Evolutionary conservation across 2,888 invertebrate species (phyloP), one percentile per base, ranked within the genome.

Genomic region (Parnassius glacialis): DNA sequence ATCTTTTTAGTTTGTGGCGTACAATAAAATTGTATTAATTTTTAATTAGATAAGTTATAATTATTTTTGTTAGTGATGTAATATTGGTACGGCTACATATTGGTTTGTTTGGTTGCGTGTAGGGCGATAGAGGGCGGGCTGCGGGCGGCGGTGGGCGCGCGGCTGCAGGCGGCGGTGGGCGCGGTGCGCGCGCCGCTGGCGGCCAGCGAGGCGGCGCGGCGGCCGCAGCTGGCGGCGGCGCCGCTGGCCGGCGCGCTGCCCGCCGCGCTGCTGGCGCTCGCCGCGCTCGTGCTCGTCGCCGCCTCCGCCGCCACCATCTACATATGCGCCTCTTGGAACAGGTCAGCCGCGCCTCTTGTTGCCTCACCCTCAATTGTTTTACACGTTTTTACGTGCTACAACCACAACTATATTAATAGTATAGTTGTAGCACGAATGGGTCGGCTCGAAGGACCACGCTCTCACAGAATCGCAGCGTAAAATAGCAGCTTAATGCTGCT

Each of bases 301-400:
- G 97, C 97, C 10, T 93, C 96, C 11, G 95, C 96, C 57, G 98
- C 97, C 9, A 97, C 98, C 55, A 94, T 97, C 58, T 98, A 98
- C 79, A 97, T 98, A 65, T 97, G 98, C 83, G 95, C 97, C 59
- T 97, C 97, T 1, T 98, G 98, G 97, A 96, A 97, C 61, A 96
- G 96, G 97, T 97, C 7, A n/a, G 42, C 48, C 5, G 12, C n/a
- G 1, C 1, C n/a, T 7, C 34, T 34, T 34, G 7, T 34, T 34
- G 34, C 34, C 3, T 34, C 5, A 7, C 20, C 20, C 2, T 20
- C 20, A 20, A 20, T 2, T 20, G 2, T 20, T 20, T 20, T 20
- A 20, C 20, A 20, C 20, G 20, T 16, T 16, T 16, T 16, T 16
- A 16, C 16, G 16, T 16, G 16, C 1, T 16, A 16, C 1, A 16